These are phyloP conservation scores for Onychostoma macrolepis DNA, from an alignment of 2,113 vertebrate species.

Conservation along the genomic window DNA sequence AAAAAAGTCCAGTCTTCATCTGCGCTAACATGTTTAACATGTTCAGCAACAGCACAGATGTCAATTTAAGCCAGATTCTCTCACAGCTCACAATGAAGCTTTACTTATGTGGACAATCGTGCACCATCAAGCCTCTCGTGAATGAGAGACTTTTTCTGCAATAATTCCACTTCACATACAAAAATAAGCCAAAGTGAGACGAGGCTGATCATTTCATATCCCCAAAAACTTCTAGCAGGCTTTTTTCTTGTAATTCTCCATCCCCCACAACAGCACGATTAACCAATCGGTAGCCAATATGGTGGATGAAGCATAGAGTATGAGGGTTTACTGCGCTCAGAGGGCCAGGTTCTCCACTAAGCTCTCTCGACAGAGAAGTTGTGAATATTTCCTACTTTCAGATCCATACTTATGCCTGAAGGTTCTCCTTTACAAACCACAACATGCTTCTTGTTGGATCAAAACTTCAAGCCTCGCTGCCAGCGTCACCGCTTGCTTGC, in stretches of 20 bases:
- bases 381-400: slow-evolving; percentile 37
- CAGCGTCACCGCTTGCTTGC: slow-evolving; percentile 8
- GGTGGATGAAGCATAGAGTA: slow-evolving; percentile 1
- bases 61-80: not conserved
- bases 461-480: slow-evolving; percentile 39
- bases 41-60: slow-evolving; percentile 10
- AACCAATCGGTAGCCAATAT: slow-evolving; percentile 9
- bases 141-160: slow-evolving; percentile 9
- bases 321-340: slow-evolving; percentile 13
- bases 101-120: not conserved
- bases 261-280: not conserved
- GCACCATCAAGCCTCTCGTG: slow-evolving; percentile 2
- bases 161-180: slow-evolving; percentile 34
- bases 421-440: slow-evolving; percentile 28
- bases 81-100: slow-evolving; percentile 27
- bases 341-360: slow-evolving; percentile 32
- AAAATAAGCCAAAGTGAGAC: slow-evolving; percentile 4
- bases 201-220: slow-evolving; percentile 28
- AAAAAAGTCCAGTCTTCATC: not conserved
- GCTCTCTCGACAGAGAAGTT: slow-evolving; percentile 18
- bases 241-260: slow-evolving; percentile 9
- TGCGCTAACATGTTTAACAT: not conserved
- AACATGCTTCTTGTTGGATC: slow-evolving; percentile 28
- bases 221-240: slow-evolving; percentile 31
- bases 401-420: slow-evolving; percentile 32